These are phyloP conservation scores for Diprion similis DNA, from an alignment of 1,140 invertebrate genomes.

Conservation along the genomic window DNA sequence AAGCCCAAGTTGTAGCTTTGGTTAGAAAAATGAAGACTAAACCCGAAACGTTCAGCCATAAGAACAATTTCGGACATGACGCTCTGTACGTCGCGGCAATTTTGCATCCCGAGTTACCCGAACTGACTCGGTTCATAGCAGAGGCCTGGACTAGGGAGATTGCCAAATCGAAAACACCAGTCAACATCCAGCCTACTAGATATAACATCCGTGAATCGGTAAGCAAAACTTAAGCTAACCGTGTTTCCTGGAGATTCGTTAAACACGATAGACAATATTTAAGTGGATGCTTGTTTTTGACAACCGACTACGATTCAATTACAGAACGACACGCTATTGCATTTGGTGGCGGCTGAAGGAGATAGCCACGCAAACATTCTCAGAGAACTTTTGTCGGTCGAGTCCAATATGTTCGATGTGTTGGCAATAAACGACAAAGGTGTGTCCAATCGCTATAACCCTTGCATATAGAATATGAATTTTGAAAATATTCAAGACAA, in stretches of 20 bases:
- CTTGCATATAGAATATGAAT: too few species aligned
- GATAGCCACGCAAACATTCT: slow-evolving; percentile 40
- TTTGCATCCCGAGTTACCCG: slow-evolving; percentile 36
- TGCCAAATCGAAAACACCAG: too few species aligned
- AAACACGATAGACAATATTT: too few species aligned
- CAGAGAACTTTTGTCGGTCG: slow-evolving; percentile 45
- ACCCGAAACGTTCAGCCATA: slow-evolving; percentile 30
- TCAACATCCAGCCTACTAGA: too few species aligned
- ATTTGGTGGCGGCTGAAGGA: slow-evolving; percentile 41
- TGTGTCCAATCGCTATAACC: slow-evolving; percentile 22
- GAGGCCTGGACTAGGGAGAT: neutral
- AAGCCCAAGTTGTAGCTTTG: too few species aligned
- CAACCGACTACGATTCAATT: slow-evolving; percentile 1
- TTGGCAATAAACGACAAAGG: slow-evolving; percentile 49
- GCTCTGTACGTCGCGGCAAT: slow-evolving; percentile 50
- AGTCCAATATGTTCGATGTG: slow-evolving; percentile 43
- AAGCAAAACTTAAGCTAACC: neutral
- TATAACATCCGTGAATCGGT: neutral
- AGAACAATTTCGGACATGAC: slow-evolving; percentile 44
- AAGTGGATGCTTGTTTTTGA: too few species aligned
- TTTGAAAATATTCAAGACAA: too few species aligned
- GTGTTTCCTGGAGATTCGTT: too few species aligned
- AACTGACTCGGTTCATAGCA: too few species aligned
- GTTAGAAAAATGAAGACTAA: too few species aligned
- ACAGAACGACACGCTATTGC: slow-evolving; percentile 48